Evolutionary conservation across 2,113 vertebrate genomes (phyloP), one percentile per base, ranked within the genome.

Genomic region (Pollimyrus isidori): DNA sequence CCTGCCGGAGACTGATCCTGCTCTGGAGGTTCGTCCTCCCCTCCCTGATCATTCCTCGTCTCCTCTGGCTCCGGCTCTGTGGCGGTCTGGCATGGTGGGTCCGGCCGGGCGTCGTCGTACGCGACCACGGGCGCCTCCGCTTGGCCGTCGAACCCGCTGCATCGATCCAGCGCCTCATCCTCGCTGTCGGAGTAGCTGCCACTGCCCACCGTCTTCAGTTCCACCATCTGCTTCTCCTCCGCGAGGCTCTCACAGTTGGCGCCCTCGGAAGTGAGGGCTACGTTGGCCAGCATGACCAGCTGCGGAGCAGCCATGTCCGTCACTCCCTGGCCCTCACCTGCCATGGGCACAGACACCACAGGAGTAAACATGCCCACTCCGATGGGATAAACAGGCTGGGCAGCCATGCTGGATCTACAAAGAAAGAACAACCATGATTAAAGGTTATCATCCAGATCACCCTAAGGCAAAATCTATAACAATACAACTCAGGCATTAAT

Each of bases 201-300:
- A 39, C 94, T 94, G 30, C 96, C 97, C 7, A 99, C 98, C 0
- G 98, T 99, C 91, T 97, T 97, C 91, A 99, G 93, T 91, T 99
- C 98, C 76, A 97, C 96, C 98, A 99, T 99, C 91, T 99, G 97
- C 89, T 97, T 97, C 89, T 98, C 98, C 85, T 98, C 98, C 0
- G 95, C 95, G 13, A 95, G 92, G 85, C 96, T 96, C 30, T 97
- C 97, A 0, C 95, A 95, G 89, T 95, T 95, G 3, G 91, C 94
- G 0, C 96, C 94, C 90, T 97, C 98, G 1, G 95, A 94, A 0
- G 97, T 97, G 91, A 97, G 93, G 35, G 98, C 98, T 69, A 99
- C 98, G 2, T 99, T 99, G 83, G 98, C 98, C 92, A 99, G 93
- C 98, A 99, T 98, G 88, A 99, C 98, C 69, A 99, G 97, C 95